A percentile compares a stretch with the other conserved stretches of the same genome.
Conservation (phyloP, 2,888 invertebrate genomes). For the Metellina segmentata region DNA sequence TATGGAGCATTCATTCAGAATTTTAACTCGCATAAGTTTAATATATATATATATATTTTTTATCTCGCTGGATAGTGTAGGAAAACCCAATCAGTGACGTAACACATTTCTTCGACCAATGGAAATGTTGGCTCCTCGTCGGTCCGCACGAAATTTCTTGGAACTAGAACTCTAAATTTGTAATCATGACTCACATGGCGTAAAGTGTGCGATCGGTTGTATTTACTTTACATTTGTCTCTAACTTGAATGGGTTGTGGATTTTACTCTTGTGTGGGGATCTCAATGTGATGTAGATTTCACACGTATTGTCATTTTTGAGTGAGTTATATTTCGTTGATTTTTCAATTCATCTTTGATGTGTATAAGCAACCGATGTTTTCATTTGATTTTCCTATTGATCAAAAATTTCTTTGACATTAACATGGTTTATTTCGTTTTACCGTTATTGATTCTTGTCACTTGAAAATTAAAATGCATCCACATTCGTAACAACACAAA, state of each 20-base stretch:
- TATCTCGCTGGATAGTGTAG: not conserved
- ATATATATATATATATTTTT: not conserved
- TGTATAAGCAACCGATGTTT: too few relatives aligned
- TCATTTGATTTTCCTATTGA: too few relatives aligned
- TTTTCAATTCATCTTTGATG: not conserved
- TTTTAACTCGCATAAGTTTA: too few relatives aligned
- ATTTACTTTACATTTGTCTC: constrained; percentile 46
- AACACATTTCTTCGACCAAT: constrained; percentile 55
- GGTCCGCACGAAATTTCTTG: constrained; percentile 54
- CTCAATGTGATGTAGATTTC: constrained; percentile 17
- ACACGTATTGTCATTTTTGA: not conserved
- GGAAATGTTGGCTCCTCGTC: constrained; percentile 25
- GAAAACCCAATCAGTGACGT: constrained; percentile 57
- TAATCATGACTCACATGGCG: constrained; percentile 63
- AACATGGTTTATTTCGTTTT: too few relatives aligned
- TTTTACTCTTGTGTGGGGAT: constrained; percentile 30
- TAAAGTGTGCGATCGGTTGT: constrained; percentile 32
- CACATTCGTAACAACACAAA: too few relatives aligned
- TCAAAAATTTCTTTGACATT: too few relatives aligned
- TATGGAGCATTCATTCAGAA: not conserved
- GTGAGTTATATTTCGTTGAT: constrained; percentile 27
- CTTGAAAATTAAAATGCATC: too few relatives aligned
- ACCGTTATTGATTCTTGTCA: too few relatives aligned
- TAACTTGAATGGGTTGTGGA: constrained; percentile 50
- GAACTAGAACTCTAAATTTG: constrained; percentile 57